Percentiles rank a stretch among this genome's conserved stretches.
phyloP scores from a whole-genome alignment of 2,113 vertebrate genomes.

The Trochalopteron elliotii region DNA sequence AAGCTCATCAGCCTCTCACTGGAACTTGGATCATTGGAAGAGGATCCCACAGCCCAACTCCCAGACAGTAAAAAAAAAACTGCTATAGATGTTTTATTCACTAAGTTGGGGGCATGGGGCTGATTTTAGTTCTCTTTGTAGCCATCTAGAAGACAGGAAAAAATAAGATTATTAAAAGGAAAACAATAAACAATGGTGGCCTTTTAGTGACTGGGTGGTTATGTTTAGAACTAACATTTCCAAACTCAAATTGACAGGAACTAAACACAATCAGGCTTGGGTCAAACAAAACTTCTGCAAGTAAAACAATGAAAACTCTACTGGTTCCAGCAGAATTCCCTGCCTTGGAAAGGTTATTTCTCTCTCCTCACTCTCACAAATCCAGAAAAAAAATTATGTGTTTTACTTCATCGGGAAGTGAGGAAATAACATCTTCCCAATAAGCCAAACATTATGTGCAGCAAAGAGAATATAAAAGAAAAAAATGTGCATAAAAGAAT shows the following conservation, averaged over 20 bases:
- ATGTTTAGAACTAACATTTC: constrained; percentile 54
- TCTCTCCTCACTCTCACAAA: not conserved
- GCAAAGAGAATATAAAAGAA: constrained; percentile 16
- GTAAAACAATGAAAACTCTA: constrained; percentile 12
- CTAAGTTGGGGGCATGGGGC: not conserved
- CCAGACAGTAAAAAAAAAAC: not conserved
- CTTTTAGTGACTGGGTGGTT: constrained; percentile 32
- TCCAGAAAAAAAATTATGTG: not conserved
- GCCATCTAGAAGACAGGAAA: constrained; percentile 21
- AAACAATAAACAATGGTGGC: constrained; percentile 63
- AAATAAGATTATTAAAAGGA: constrained; percentile 39
- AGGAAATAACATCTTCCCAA: constrained; percentile 8
- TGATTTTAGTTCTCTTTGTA: constrained; percentile 7
- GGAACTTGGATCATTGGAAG: not conserved
- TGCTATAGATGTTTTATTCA: not conserved
- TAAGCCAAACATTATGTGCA: constrained; percentile 34
- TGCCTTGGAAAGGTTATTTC: not conserved
- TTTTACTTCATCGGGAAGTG: not conserved
- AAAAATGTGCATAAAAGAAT: not conserved
- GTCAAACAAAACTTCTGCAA: constrained; percentile 59
- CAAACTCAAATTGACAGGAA: constrained; percentile 71
- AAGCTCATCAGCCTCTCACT: not conserved
- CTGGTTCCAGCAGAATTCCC: not conserved
- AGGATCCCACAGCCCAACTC: not conserved
- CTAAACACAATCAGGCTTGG: constrained; percentile 64